Percentiles rank a stretch among this genome's conserved stretches.
phyloP scores from a whole-genome alignment of 1,140 invertebrate genomes.

The Cydia fagiglandana region DNA sequence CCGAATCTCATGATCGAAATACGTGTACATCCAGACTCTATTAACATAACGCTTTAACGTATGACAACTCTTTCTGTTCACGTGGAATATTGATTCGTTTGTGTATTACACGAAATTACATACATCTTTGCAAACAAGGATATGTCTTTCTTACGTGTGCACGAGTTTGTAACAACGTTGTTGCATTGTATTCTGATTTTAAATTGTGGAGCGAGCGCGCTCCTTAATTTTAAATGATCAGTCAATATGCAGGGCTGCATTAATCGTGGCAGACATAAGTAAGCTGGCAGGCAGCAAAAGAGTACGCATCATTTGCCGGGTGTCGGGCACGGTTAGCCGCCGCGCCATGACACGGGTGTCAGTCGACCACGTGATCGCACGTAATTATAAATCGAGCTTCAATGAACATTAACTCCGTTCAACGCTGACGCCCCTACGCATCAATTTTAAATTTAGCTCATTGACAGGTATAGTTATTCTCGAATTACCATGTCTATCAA shows the following conservation, averaged over 20 bases:
- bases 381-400: slow-evolving; percentile 56
- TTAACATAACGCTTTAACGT: slow-evolving; percentile 74
- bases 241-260: slow-evolving; percentile 50
- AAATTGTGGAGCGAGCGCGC: background rate
- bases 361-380: slow-evolving; percentile 41
- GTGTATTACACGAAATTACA: slow-evolving; percentile 66
- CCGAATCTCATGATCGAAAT: slow-evolving; percentile 64
- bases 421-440: slow-evolving; percentile 40
- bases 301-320: slow-evolving; percentile 66
- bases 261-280: slow-evolving; percentile 68
- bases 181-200: slow-evolving; percentile 47
- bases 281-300: slow-evolving; percentile 52
- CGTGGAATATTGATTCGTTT: slow-evolving; percentile 72
- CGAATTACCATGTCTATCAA: slow-evolving; percentile 25
- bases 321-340: slow-evolving; percentile 60
- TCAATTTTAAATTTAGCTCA: slow-evolving; percentile 48
- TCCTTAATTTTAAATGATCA: slow-evolving; percentile 40
- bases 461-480: slow-evolving; percentile 37
- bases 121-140: slow-evolving; percentile 59
- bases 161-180: slow-evolving; percentile 50
- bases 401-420: slow-evolving; percentile 47
- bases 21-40: slow-evolving; percentile 61
- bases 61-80: slow-evolving; percentile 71
- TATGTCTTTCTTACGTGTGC: slow-evolving; percentile 36
- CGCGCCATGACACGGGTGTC: slow-evolving; percentile 57